phyloP scores from a whole-genome alignment of 1,140 invertebrate species.

The Semibalanus balanoides region DNA sequence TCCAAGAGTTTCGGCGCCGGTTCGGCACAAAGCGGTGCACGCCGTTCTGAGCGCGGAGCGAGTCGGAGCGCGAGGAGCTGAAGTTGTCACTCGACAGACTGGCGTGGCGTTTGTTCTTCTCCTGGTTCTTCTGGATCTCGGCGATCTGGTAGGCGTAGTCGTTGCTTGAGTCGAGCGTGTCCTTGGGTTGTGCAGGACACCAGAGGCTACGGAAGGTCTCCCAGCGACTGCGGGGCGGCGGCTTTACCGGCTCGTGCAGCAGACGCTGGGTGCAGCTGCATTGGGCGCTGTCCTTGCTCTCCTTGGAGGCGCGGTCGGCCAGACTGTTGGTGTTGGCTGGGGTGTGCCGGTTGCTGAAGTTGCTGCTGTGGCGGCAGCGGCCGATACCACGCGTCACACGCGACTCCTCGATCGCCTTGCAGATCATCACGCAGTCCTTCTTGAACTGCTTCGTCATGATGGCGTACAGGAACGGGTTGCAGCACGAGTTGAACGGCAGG shows the following conservation, averaged over 20 bases:
- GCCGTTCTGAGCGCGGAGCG: constrained; percentile 49
- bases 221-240: constrained; percentile 12
- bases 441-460: constrained; percentile 96
- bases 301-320: constrained; percentile 57
- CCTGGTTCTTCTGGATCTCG: constrained; percentile 10
- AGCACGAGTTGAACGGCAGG: constrained; percentile 85
- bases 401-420: constrained; percentile 76
- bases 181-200: constrained; percentile 8
- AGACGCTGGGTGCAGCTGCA: constrained; percentile 14
- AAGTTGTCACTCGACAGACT: constrained; percentile 80
- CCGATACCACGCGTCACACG: constrained; percentile 73
- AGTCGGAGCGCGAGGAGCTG: constrained; percentile 64
- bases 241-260: constrained; percentile 14
- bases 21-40: constrained; percentile 40
- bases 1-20: constrained; percentile 63
- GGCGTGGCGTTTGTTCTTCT: constrained; percentile 48
- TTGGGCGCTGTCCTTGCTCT: constrained; percentile 31
- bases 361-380: constrained; percentile 65
- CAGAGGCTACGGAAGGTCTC: constrained; percentile 15
- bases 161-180: constrained; percentile 20
- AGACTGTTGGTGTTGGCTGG: constrained; percentile 75
- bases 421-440: constrained; percentile 90
- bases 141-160: constrained; percentile 20
- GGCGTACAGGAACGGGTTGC: constrained; percentile 92
- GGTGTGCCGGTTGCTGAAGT: constrained; percentile 75